These are phyloP conservation scores for Alosa sapidissima DNA, from an alignment of 2,797 vertebrate genomes.

Conservation along the genomic window DNA sequence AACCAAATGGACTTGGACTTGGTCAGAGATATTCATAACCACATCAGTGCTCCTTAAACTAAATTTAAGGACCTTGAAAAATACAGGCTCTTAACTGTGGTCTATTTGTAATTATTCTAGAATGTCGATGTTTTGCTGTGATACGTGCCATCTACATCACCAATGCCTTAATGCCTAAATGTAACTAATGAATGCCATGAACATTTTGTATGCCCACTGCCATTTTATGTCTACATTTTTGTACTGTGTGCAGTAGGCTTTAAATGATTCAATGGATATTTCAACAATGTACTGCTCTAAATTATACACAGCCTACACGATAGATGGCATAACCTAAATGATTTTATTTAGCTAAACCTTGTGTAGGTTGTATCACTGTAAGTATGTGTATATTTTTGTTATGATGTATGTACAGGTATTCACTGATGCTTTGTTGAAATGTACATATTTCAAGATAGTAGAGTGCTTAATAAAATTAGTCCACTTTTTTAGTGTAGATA, in stretches of 20 bases:
- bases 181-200: slow-evolving; percentile 11
- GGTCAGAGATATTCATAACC: neutral
- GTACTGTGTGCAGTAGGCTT: neutral
- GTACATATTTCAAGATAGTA: neutral
- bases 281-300: neutral
- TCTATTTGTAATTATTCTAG: neutral
- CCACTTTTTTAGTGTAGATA: neutral
- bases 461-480: slow-evolving; percentile 4
- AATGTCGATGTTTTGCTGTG: neutral
- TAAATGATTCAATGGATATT: neutral
- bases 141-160: neutral
- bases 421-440: neutral
- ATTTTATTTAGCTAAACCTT: slow-evolving; percentile 6
- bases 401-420: neutral
- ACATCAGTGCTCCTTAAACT: neutral
- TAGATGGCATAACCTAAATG: neutral
- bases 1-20: neutral
- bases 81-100: neutral
- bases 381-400: slow-evolving; percentile 18
- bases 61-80: neutral
- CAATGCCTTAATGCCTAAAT: slow-evolving; percentile 1
- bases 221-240: slow-evolving; percentile 10
- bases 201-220: neutral
- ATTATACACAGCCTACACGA: neutral
- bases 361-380: neutral